phyloP scores from a whole-genome alignment of 2,113 vertebrate genomes.

The Murina feae region DNA sequence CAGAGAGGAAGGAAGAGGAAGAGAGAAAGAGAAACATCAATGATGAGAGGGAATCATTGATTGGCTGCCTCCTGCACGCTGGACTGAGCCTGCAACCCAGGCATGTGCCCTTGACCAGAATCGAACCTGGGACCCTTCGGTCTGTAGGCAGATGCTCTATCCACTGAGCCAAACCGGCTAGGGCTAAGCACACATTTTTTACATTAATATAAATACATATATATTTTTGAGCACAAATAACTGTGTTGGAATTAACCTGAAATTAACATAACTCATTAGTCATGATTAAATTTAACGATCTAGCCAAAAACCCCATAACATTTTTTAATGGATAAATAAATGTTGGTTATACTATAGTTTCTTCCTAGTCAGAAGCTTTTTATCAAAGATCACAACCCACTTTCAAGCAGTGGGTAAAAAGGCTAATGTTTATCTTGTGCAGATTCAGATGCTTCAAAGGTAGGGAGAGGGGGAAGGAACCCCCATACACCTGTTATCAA shows the following conservation, averaged over 20 bases:
- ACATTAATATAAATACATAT: not conserved
- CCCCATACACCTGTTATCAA: not conserved
- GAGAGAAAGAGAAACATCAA: no score
- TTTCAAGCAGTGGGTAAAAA: not conserved
- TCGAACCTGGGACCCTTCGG: no score
- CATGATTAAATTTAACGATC: not conserved
- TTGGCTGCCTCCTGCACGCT: no score
- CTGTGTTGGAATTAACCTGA: not conserved
- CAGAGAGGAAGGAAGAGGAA: no score
- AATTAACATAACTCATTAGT: not conserved
- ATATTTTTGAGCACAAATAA: not conserved
- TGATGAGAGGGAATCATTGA: no score
- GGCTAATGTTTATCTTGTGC: not conserved
- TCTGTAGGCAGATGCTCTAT: no score
- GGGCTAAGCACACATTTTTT: not conserved
- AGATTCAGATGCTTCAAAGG: not conserved
- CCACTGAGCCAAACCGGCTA: no score
- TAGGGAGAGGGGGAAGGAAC: not conserved
- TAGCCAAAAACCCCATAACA: not conserved
- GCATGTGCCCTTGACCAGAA: no score
- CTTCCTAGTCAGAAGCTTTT: not conserved
- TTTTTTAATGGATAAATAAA: conserved; percentile 1
- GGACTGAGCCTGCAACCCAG: no score
- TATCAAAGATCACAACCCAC: conserved; percentile 31
- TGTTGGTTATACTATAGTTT: not conserved